Percentiles rank a stretch among this genome's conserved stretches.
Conservation (phyloP, 2,797 vertebrate species). For the Catamblyrhynchus diadema region DNA sequence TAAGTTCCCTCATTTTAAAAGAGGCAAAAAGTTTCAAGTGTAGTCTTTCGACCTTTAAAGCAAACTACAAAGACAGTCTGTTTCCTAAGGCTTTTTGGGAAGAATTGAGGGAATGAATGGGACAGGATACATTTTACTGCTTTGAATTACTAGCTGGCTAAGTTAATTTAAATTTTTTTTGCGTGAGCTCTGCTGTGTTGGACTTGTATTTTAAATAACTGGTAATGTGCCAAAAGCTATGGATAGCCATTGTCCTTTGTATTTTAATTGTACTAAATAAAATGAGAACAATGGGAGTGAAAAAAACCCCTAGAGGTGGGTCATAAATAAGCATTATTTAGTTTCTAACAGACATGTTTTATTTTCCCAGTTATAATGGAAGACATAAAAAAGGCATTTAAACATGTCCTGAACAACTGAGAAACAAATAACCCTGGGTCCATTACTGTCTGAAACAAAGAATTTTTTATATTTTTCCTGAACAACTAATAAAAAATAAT, state of each 20-base stretch:
- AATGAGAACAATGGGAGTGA: slow-evolving; percentile 36
- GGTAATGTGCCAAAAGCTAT: slow-evolving; percentile 14
- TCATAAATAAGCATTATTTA: slow-evolving; percentile 36
- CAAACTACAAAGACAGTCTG: slow-evolving; percentile 34
- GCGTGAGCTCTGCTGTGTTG: background rate
- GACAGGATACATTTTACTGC: slow-evolving; percentile 44
- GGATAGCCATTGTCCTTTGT: slow-evolving; percentile 46
- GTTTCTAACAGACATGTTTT: slow-evolving; percentile 13
- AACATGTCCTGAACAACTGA: background rate
- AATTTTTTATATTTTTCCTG: background rate
- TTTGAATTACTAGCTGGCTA: slow-evolving; percentile 57
- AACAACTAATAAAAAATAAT: background rate
- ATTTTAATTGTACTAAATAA: slow-evolving; percentile 43
- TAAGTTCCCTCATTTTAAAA: background rate
- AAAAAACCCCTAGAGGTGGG: background rate
- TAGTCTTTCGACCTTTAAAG: slow-evolving; percentile 28
- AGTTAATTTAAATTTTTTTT: slow-evolving; percentile 46
- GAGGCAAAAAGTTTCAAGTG: background rate
- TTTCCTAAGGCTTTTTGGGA: slow-evolving; percentile 42
- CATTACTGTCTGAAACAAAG: background rate
- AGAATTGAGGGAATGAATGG: slow-evolving; percentile 16
- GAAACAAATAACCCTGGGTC: background rate
- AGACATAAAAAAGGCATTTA: background rate
- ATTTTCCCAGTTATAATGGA: slow-evolving; percentile 5
- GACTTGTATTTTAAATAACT: slow-evolving; percentile 31